phyloP scores from a whole-genome alignment of 2,113 vertebrate genomes.

The Sterna hirundo region DNA sequence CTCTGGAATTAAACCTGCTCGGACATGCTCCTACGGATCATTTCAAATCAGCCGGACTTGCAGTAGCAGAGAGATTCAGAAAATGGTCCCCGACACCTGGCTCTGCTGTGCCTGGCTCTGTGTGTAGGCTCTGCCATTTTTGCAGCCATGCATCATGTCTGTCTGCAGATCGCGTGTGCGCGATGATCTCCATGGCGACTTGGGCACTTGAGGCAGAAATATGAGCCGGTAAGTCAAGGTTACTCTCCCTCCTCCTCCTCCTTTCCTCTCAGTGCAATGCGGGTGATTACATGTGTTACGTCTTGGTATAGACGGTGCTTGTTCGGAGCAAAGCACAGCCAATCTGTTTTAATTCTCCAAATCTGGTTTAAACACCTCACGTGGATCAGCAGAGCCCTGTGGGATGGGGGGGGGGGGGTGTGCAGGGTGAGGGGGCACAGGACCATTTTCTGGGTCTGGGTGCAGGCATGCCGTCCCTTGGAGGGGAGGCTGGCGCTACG shows the following conservation, averaged over 20 bases:
- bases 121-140: not conserved
- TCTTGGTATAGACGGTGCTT: not conserved
- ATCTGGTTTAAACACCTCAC: not conserved
- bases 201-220: not conserved
- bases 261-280: not conserved
- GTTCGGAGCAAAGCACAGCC: not conserved
- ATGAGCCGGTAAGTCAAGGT: not conserved
- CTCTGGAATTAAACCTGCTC: not conserved
- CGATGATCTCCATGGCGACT: conserved; percentile 19
- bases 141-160: not conserved
- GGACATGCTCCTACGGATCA: rapidly evolving
- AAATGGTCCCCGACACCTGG: not conserved
- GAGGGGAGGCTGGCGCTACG: not conserved
- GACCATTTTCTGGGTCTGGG: not conserved
- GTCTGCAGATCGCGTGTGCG: not conserved
- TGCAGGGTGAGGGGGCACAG: rapidly evolving
- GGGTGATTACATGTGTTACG: not conserved
- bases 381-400: not conserved
- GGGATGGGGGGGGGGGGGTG: no score
- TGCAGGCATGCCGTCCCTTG: not conserved
- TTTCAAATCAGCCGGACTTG: not conserved
- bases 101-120: not conserved
- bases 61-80: not conserved
- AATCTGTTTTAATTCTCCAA: not conserved
- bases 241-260: not conserved